Percentiles rank a stretch among this genome's conserved stretches.
phyloP scores from a whole-genome alignment of 92 coral and sea anemone species.

The Pocillopora meandrina region DNA sequence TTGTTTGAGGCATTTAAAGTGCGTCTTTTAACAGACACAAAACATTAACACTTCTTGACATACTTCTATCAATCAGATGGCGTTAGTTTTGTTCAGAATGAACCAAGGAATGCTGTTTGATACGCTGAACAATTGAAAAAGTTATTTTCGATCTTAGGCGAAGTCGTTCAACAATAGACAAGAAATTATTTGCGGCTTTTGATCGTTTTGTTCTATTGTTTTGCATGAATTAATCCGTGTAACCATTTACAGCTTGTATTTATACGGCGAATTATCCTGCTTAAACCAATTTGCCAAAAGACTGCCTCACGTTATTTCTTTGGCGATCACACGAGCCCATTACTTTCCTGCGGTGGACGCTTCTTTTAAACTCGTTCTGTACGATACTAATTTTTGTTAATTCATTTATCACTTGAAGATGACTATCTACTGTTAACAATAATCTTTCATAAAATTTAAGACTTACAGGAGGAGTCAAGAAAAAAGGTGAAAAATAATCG shows the following conservation, averaged over 20 bases:
- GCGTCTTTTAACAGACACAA: slow-evolving; percentile 45
- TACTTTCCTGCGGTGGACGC: background rate
- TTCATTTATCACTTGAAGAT: slow-evolving; percentile 1
- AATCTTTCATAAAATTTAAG: no score
- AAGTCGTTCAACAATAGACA: background rate
- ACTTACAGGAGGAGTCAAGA: no score
- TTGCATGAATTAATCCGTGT: background rate
- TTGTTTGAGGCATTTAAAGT: slow-evolving; percentile 49
- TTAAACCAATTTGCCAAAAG: no score
- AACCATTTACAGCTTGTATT: background rate
- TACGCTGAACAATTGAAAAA: background rate
- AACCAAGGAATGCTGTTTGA: slow-evolving; percentile 12
- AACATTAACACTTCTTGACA: slow-evolving; percentile 48
- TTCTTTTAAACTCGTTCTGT: background rate
- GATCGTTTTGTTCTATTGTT: slow-evolving; percentile 1
- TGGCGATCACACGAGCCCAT: no score
- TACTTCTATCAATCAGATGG: slow-evolving; percentile 31
- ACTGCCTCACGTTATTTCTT: no score
- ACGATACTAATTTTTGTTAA: background rate
- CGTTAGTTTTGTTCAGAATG: background rate
- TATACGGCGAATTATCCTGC: background rate
- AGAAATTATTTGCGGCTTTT: slow-evolving; percentile 1
- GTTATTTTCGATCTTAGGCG: slow-evolving; percentile 11
- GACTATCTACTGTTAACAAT: background rate
- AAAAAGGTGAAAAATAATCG: no score